A percentile compares a stretch with the other conserved stretches of the same genome.
phyloP scores from a whole-genome alignment of 2,113 vertebrate species.

The Lutjanus erythropterus region DNA sequence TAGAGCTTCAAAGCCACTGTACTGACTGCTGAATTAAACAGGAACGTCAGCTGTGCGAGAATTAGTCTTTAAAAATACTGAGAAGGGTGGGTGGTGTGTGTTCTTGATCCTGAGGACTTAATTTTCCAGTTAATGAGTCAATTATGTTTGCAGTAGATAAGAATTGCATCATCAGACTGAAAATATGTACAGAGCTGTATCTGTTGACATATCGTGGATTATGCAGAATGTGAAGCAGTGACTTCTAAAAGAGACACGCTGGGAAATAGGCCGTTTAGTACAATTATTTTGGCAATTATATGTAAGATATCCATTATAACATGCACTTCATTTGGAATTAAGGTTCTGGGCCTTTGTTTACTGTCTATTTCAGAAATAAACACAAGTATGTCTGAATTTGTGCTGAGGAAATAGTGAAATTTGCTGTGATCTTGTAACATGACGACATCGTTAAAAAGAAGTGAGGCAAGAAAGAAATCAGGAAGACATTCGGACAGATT shows the following conservation, averaged over 20 bases:
- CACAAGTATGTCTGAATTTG: neutral
- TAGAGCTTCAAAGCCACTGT: neutral
- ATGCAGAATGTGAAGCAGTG: slow-evolving; percentile 2
- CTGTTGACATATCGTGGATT: slow-evolving; percentile 24
- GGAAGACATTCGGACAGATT: neutral
- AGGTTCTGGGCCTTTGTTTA: no score
- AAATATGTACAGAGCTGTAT: neutral
- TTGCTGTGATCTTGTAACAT: neutral
- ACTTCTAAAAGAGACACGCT: neutral
- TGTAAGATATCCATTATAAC: neutral
- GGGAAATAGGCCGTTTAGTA: neutral
- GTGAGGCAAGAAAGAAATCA: neutral
- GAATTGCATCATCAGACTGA: slow-evolving; percentile 22
- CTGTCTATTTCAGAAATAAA: neutral
- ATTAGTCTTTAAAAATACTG: neutral
- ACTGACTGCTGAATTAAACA: neutral
- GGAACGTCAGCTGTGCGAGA: neutral
- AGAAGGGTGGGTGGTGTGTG: slow-evolving; percentile 4
- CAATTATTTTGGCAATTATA: slow-evolving; percentile 2
- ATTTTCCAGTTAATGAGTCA: slow-evolving; percentile 41
- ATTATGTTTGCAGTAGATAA: slow-evolving; percentile 43
- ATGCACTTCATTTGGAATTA: neutral
- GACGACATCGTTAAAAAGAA: neutral
- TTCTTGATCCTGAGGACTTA: slow-evolving; percentile 37
- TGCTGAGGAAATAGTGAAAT: neutral